Base-by-base conservation (phyloP, 2,888 invertebrate genomes). In the Rhorus exstirpatorius region DNA sequence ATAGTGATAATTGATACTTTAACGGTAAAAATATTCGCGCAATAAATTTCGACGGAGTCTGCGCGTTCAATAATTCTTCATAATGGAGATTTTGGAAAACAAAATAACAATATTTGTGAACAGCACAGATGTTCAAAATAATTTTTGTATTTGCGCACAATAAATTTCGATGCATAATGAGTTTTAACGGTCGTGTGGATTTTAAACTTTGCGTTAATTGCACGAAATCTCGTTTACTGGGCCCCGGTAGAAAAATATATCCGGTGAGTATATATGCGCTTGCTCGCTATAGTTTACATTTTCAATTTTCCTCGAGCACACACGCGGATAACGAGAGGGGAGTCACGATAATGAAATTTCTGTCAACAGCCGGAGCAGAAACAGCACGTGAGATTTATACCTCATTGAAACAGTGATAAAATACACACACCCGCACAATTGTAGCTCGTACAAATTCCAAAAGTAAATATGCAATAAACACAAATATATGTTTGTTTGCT, bases 181-280 rank as follows among this genome's bases (percentile, higher is more conserved):
- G 24, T 58, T 81, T 77, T 21, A 60, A 77, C 44, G 49, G 24
- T 46, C 24, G 19, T 21, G 71, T 68, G 7, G 41, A 53, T 77
- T 65, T 67, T 21, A 17, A 53, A n/a, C 49, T 24, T n/a, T 53
- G 41, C 14, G 17, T 17, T n/a, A 26, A 58, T 49, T 51, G 44
- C 26, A 51, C 17, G 31, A 75, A 80, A 14, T 63, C 35, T 3
- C 26, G 17, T 26, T 60, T 67, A 17, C 24, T 38, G 6, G 21
- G 41, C 1, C 24, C 53, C 10, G 26, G 35, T 58, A 68, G 70
- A 70, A 80, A 65, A 80, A 63, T 80, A 26, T 55, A 70, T 75
- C 80, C 80, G 67, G 80, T 80, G 74, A 75, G 79, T 74, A 68
- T 1, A 31, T n/a, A 26, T 12, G 24, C n/a, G 8, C 7, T 14